Evolutionary conservation across 2,797 vertebrate genomes (phyloP).

Genomic region (Lepilemur septentrionalis): DNA sequence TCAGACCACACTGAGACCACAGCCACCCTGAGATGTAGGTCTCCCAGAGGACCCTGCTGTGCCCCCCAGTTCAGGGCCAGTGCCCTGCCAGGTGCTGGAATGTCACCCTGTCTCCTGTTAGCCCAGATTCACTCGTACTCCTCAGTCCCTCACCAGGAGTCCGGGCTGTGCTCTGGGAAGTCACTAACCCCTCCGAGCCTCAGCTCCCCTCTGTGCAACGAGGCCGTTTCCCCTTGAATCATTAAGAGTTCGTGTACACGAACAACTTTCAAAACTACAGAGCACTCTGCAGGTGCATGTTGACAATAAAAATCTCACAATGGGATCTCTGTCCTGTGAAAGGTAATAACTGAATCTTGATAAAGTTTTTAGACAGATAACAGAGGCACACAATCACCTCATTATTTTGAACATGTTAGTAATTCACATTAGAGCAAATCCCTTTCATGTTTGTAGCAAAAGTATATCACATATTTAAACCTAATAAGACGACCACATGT

Average conservation of each 20-base stretch:
- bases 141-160: not conserved
- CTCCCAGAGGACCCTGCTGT: not conserved
- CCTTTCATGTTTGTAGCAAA: conserved; percentile 26
- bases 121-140: not conserved
- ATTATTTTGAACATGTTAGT: conserved; percentile 9
- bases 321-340: not conserved
- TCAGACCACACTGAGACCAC: not conserved
- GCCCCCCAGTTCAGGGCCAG: not conserved
- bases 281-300: not conserved
- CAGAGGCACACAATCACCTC: not conserved
- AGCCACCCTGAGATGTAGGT: not conserved
- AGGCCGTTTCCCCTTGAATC: not conserved
- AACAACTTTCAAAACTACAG: not conserved
- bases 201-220: not conserved
- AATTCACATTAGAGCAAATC: not conserved
- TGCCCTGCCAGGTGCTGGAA: not conserved
- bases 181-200: not conserved
- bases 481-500: not conserved
- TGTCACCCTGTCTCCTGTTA: not conserved
- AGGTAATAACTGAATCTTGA: not conserved
- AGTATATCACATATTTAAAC: not conserved
- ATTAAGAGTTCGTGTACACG: not conserved
- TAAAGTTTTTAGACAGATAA: not conserved
- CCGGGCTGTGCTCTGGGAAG: not conserved
- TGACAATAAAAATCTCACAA: not conserved